Conservation (phyloP, 2,888 invertebrate genomes). For the Idaea straminata region DNA sequence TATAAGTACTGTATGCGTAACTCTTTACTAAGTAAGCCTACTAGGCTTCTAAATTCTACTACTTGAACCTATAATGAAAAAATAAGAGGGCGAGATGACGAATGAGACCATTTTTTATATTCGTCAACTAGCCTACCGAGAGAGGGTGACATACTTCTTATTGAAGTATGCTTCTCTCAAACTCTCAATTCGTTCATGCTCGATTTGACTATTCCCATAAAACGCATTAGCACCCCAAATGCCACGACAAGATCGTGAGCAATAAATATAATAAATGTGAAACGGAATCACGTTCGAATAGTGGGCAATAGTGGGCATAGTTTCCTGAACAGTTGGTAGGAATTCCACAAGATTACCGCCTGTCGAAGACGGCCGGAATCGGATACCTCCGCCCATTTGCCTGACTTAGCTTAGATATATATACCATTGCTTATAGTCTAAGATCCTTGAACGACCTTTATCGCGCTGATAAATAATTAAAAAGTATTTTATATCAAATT, state of each 20-base stretch:
- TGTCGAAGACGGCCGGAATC: conserved; percentile 30
- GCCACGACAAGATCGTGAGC: conserved; percentile 3
- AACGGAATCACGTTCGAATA: conserved; percentile 32
- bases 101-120: too few species aligned
- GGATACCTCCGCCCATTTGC: conserved; percentile 26
- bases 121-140: too few species aligned
- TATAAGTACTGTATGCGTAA: too few species aligned
- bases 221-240: neutral
- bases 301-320: conserved; percentile 37
- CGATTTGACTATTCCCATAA: neutral
- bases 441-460: neutral
- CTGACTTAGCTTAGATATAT: conserved; percentile 7
- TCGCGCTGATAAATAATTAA: too few species aligned
- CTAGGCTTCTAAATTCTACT: too few species aligned
- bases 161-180: neutral
- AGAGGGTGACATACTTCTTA: neutral
- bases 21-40: too few species aligned
- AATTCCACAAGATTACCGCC: conserved; percentile 58
- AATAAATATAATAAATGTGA: conserved; percentile 34
- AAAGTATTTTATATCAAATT: too few species aligned
- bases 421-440: conserved; percentile 4
- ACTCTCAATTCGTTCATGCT: neutral
- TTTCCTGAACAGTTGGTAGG: conserved; percentile 46
- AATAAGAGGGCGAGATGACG: too few species aligned
- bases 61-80: too few species aligned